phyloP scores from a whole-genome alignment of 2,888 invertebrate species.

The Melieria omissa region DNA sequence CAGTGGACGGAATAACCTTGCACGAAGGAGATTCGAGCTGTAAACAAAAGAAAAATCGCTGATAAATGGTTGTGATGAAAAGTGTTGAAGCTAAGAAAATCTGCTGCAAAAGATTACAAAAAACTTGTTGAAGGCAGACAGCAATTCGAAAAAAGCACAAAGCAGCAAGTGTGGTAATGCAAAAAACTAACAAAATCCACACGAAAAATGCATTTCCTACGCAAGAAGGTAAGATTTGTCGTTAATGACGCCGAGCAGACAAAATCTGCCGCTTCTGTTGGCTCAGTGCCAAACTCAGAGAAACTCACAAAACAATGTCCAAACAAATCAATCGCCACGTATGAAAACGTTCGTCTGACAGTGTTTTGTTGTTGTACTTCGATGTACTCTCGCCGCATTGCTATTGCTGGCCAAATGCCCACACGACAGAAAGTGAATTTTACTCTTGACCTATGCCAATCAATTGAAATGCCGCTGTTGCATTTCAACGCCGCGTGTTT shows the following conservation, averaged over 20 bases:
- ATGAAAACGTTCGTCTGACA: too few species aligned
- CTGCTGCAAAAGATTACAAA: neutral
- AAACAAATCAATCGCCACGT: too few species aligned
- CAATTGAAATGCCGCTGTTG: neutral
- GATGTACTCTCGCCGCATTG: too few species aligned
- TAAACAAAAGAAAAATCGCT: slow-evolving; percentile 21
- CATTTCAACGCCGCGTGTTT: too few species aligned
- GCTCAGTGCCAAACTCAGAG: too few species aligned
- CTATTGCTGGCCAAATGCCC: neutral
- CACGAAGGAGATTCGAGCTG: slow-evolving; percentile 17
- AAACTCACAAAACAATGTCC: too few species aligned
- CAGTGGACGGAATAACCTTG: slow-evolving; percentile 21
- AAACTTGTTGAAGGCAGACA: neutral
- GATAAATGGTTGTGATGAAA: neutral
- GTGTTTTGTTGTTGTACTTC: too few species aligned
- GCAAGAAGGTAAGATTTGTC: slow-evolving; percentile 26
- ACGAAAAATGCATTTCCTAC: slow-evolving; percentile 16
- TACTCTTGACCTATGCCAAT: slow-evolving; percentile 47
- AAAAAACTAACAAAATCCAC: neutral
- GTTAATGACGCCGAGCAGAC: too few species aligned
- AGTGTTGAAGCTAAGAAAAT: slow-evolving; percentile 13
- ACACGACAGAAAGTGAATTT: slow-evolving; percentile 18
- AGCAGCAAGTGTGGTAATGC: neutral
- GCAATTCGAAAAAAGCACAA: neutral
- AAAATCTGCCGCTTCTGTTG: too few species aligned